phyloP scores from a whole-genome alignment of 2,888 invertebrate species.

The Diloba caeruleocephala region DNA sequence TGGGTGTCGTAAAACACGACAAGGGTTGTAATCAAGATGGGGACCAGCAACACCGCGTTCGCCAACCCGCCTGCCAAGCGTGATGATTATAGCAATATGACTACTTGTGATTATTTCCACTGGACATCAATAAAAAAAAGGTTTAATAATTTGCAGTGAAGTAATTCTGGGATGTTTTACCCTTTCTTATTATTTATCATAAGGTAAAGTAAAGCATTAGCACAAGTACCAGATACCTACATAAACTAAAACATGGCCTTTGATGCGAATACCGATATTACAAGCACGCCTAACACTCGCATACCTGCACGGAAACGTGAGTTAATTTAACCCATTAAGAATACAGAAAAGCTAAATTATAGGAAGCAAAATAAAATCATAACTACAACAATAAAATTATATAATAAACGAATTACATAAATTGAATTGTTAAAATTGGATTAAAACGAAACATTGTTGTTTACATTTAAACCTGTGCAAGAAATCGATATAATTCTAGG shows the following conservation, averaged over 20 bases:
- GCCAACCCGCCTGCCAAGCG: no score
- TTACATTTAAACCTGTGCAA: not conserved
- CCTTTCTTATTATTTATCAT: not conserved
- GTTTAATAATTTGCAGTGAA: no score
- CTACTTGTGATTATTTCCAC: no score
- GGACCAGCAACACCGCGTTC: no score
- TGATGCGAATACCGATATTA: conserved; percentile 1
- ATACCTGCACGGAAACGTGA: conserved; percentile 19
- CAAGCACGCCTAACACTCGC: conserved; percentile 7
- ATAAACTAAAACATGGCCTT: not conserved
- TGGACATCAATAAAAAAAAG: no score
- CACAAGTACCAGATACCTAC: not conserved
- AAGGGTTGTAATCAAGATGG: no score
- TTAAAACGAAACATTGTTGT: not conserved
- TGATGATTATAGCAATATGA: no score
- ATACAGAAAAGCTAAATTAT: conserved; percentile 12
- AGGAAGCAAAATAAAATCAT: conserved; percentile 22
- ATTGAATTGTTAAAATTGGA: not conserved
- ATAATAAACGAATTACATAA: not conserved
- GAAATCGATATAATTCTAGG: no score
- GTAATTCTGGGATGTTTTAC: no score
- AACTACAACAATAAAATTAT: not conserved
- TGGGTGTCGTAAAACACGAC: no score
- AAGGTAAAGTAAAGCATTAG: not conserved
- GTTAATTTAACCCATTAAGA: conserved; percentile 17